Percentiles rank a stretch among this genome's conserved stretches.
Evolutionary conservation across 1,140 invertebrate species (phyloP).

Genomic region (Caenorhabditis tropicalis): DNA sequence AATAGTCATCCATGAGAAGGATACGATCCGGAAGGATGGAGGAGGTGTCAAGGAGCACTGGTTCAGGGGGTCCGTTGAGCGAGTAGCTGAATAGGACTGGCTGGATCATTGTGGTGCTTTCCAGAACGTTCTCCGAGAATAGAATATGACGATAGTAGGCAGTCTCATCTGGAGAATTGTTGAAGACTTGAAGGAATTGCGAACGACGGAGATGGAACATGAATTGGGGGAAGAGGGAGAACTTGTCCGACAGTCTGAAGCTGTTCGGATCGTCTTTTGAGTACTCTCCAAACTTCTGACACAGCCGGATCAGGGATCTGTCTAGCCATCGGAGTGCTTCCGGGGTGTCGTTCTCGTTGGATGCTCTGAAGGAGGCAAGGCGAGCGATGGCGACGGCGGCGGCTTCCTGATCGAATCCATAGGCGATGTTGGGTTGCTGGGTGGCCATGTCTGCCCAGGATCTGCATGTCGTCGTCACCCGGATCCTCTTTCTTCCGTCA

Average conservation of each 20-base stretch:
- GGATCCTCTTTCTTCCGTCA: constrained; percentile 89
- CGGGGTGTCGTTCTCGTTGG: constrained; percentile 89
- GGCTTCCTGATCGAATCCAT: constrained; percentile 78
- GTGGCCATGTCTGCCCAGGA: constrained; percentile 78
- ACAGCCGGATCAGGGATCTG: constrained; percentile 90
- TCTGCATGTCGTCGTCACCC: constrained; percentile 94
- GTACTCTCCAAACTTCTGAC: constrained; percentile 97
- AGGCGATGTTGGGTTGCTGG: constrained; percentile 77
- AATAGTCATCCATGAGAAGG: constrained; percentile 99
- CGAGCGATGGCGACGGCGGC: constrained; percentile 95
- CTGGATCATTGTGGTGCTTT: constrained; percentile 99
- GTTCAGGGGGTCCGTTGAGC: constrained; percentile 93
- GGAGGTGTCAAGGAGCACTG: constrained; percentile 93
- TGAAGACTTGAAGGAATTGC: constrained; percentile 99
- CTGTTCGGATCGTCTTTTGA: constrained; percentile 94
- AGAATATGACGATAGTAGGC: constrained; percentile 98
- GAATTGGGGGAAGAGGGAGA: constrained; percentile 97
- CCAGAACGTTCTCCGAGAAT: constrained; percentile 93
- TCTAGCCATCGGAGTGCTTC: constrained; percentile 98
- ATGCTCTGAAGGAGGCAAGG: constrained; percentile 91
- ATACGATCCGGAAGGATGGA: constrained; percentile 96
- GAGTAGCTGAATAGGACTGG: constrained; percentile 98
- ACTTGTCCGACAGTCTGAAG: constrained; percentile 93
- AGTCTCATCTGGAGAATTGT: constrained; percentile 99
- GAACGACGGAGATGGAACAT: constrained; percentile 98